These are phyloP conservation scores for Drosophila lini DNA, from an alignment of 1,140 invertebrate species.

Conservation along the genomic window DNA sequence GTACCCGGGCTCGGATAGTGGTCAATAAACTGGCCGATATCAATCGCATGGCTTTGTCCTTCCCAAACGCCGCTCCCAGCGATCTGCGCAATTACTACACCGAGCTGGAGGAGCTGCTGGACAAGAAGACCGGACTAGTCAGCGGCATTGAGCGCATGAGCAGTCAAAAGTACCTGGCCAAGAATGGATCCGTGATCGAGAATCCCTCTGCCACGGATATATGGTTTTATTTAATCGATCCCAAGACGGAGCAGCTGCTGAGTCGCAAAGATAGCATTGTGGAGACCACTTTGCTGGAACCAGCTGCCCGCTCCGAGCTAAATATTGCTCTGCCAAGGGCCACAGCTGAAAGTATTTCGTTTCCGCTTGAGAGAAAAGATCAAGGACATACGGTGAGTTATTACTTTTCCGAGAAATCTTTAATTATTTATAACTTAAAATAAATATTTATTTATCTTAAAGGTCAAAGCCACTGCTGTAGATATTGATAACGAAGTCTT, in stretches of 20 bases:
- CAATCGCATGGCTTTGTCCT: slow-evolving; percentile 91
- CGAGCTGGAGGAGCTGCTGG: slow-evolving; percentile 88
- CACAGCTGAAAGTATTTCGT: slow-evolving; percentile 89
- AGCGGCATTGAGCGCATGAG: slow-evolving; percentile 92
- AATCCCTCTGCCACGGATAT: slow-evolving; percentile 92
- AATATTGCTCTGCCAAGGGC: slow-evolving; percentile 88
- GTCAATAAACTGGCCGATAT: slow-evolving; percentile 89
- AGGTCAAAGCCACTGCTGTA: slow-evolving; percentile 86
- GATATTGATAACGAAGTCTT: slow-evolving; percentile 90
- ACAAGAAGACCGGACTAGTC: slow-evolving; percentile 90
- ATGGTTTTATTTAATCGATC: slow-evolving; percentile 94
- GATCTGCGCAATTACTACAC: slow-evolving; percentile 88
- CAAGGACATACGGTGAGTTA: slow-evolving; percentile 73
- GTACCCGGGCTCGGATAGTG: slow-evolving; percentile 74
- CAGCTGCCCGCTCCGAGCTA: slow-evolving; percentile 87
- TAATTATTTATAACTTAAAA: not conserved
- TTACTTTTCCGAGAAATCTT: not conserved
- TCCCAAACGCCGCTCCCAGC: slow-evolving; percentile 90
- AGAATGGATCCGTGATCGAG: slow-evolving; percentile 90
- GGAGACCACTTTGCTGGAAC: slow-evolving; percentile 86
- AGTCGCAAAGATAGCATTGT: slow-evolving; percentile 89
- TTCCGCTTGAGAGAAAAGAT: slow-evolving; percentile 85
- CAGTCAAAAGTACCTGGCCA: slow-evolving; percentile 87
- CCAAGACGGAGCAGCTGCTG: slow-evolving; percentile 90
- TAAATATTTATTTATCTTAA: not conserved